Conservation (phyloP, 2,113 vertebrate genomes). For the Xyliphius kryptos region DNA sequence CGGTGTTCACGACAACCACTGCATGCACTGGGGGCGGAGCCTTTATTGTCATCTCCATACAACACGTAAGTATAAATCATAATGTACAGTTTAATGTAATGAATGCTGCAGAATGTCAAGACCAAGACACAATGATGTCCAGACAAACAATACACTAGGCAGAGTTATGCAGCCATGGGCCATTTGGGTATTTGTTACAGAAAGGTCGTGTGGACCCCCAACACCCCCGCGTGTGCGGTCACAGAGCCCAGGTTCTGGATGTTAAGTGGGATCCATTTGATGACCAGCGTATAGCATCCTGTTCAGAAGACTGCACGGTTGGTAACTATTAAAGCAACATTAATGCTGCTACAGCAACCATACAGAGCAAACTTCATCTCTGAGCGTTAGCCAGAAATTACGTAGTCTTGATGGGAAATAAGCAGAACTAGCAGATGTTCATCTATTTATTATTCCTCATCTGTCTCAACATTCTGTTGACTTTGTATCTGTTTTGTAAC, state of each 20-base stretch:
- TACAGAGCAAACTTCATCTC: too few relatives aligned
- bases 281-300: slow-evolving; percentile 85
- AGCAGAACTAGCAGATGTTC: too few relatives aligned
- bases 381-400: too few relatives aligned
- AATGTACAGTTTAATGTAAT: too few relatives aligned
- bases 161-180: too few relatives aligned
- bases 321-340: slow-evolving; percentile 6
- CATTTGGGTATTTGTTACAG: slow-evolving; percentile 58
- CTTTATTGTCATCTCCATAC: slow-evolving; percentile 82
- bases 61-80: slow-evolving; percentile 82
- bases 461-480: too few relatives aligned
- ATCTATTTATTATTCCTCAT: too few relatives aligned
- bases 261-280: slow-evolving; percentile 95
- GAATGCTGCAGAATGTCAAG: too few relatives aligned
- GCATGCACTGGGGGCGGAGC: slow-evolving; percentile 80
- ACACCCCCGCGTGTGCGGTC: slow-evolving; percentile 82
- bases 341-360: not conserved
- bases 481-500: too few relatives aligned
- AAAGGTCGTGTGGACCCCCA: slow-evolving; percentile 83
- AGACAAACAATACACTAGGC: too few relatives aligned
- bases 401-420: too few relatives aligned
- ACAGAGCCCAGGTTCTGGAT: slow-evolving; percentile 79
- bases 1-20: slow-evolving; percentile 87
- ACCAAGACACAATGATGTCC: too few relatives aligned
- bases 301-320: slow-evolving; percentile 89